A percentile compares a stretch with the other conserved stretches of the same genome.
phyloP scores from a whole-genome alignment of 2,888 invertebrate genomes.

The Epinotia demarniana region DNA sequence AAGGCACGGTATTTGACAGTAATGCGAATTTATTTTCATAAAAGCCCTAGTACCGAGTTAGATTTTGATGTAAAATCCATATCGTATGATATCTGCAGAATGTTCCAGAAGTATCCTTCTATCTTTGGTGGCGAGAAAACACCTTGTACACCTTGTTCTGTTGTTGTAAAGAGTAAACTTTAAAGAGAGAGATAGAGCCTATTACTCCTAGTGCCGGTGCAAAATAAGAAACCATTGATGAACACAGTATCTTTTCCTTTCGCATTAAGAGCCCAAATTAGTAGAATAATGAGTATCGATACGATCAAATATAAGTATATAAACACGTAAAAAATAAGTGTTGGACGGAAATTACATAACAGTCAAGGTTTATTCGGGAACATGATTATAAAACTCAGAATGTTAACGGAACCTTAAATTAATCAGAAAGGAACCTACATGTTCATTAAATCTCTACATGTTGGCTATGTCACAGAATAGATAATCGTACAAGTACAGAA shows the following conservation, averaged over 20 bases:
- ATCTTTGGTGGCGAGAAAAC: slow-evolving; percentile 15
- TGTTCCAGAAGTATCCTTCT: not conserved
- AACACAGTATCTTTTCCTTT: slow-evolving; percentile 21
- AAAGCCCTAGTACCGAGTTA: too few relatives aligned
- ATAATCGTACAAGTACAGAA: too few relatives aligned
- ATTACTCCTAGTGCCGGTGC: slow-evolving; percentile 5
- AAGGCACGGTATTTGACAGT: too few relatives aligned
- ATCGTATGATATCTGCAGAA: too few relatives aligned
- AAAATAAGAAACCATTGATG: slow-evolving; percentile 15
- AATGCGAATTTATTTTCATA: too few relatives aligned
- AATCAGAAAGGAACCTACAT: too few relatives aligned
- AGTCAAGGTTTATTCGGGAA: too few relatives aligned
- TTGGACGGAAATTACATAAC: not conserved
- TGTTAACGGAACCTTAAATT: not conserved
- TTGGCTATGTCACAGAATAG: too few relatives aligned
- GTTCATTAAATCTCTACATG: too few relatives aligned
- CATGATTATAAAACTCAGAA: not conserved
- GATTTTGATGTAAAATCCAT: too few relatives aligned
- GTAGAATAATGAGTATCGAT: not conserved
- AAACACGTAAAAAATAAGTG: too few relatives aligned
- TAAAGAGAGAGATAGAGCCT: slow-evolving; percentile 13
- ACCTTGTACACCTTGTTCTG: slow-evolving; percentile 31
- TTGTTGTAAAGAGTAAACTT: slow-evolving; percentile 36
- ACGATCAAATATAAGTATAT: too few relatives aligned
- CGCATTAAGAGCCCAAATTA: slow-evolving; percentile 5